A percentile compares a stretch with the other conserved stretches of the same genome.
Conservation (phyloP, 2,797 vertebrate genomes). For the Selene dorsalis region DNA sequence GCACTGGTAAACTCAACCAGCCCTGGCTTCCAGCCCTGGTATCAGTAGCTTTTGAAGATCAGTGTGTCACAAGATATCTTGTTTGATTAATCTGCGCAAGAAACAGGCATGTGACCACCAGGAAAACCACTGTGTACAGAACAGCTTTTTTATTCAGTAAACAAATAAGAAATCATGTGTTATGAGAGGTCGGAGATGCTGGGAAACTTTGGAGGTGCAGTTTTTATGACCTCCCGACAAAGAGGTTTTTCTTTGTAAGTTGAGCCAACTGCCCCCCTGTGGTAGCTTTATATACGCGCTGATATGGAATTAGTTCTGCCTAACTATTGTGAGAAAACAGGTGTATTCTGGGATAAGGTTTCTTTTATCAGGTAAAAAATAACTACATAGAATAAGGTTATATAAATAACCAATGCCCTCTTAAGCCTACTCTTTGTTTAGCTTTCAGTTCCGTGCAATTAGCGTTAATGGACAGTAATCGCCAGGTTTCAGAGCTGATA, state of each 20-base stretch:
- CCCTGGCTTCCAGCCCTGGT: too few species aligned
- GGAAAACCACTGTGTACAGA: too few species aligned
- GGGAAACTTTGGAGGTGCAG: neutral
- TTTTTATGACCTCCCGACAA: neutral
- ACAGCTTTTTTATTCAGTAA: too few species aligned
- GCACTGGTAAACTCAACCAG: too few species aligned
- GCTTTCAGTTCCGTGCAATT: conserved; percentile 9
- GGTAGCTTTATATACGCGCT: neutral
- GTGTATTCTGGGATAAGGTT: neutral
- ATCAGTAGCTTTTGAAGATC: too few species aligned
- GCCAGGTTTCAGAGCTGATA: conserved; percentile 16
- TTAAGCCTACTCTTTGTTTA: neutral
- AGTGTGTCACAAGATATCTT: too few species aligned
- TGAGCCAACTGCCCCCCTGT: neutral
- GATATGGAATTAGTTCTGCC: too few species aligned
- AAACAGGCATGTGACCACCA: too few species aligned
- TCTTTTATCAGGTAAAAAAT: neutral
- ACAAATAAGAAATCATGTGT: too few species aligned
- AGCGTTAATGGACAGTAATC: conserved; percentile 9
- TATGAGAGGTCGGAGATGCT: too few species aligned
- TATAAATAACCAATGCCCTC: neutral
- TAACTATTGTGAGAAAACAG: neutral
- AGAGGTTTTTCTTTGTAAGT: too few species aligned
- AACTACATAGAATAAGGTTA: neutral
- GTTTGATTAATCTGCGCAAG: too few species aligned